Conservation (phyloP, 2,113 vertebrate species). For the Lepus timidus region DNA sequence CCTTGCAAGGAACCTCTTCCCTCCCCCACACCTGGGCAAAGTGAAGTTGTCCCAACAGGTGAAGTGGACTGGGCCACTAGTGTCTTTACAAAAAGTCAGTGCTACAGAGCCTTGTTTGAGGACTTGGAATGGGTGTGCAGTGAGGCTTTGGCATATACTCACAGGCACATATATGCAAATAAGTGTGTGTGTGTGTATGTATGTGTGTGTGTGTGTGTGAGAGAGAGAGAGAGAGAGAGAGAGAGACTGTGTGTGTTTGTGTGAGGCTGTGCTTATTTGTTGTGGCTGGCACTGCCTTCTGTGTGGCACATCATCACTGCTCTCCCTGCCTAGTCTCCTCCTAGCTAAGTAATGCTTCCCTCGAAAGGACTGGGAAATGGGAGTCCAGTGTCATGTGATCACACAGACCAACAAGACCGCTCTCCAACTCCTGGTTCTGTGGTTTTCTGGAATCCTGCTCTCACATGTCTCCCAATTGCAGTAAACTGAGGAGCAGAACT, state of each 20-base stretch:
- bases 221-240: not conserved
- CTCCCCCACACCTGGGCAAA: conserved; percentile 51
- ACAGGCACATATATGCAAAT: not conserved
- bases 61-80: not conserved
- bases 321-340: conserved; percentile 32
- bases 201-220: not conserved
- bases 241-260: not conserved
- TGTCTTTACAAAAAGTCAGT: conserved; percentile 53
- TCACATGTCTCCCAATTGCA: not conserved
- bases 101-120: not conserved
- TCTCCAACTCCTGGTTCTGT: not conserved
- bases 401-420: not conserved
- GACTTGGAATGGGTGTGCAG: not conserved
- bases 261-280: conserved; percentile 49
- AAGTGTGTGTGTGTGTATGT: not conserved
- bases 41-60: conserved; percentile 42
- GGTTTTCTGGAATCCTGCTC: not conserved
- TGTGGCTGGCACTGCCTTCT: conserved; percentile 63
- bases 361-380: conserved; percentile 58
- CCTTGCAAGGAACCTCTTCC: conserved; percentile 27
- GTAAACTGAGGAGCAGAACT: not conserved
- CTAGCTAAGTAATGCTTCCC: conserved; percentile 48
- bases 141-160: not conserved
- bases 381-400: conserved; percentile 6
- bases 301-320: conserved; percentile 52